Conservation (phyloP, 2,797 vertebrate genomes). For the Sebastes elongatus region DNA sequence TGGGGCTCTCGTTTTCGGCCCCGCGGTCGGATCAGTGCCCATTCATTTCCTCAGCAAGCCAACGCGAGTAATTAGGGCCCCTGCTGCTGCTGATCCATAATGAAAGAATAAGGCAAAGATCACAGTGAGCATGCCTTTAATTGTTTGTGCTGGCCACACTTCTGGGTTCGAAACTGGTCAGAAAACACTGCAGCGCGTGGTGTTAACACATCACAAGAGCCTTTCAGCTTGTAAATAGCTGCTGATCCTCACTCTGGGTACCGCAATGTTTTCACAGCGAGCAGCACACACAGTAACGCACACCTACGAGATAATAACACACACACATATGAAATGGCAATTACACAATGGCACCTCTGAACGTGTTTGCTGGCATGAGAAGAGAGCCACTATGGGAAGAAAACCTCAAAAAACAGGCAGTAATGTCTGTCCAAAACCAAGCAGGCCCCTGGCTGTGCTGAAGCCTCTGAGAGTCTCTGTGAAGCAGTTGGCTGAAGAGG, state of each 20-base stretch:
- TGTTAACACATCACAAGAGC: constrained; percentile 43
- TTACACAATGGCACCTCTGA: constrained; percentile 40
- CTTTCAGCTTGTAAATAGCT: constrained; percentile 51
- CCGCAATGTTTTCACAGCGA: constrained; percentile 5
- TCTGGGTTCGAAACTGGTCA: constrained; percentile 45
- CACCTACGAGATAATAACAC: constrained; percentile 26
- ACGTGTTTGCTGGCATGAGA: constrained; percentile 48
- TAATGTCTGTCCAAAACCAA: constrained; percentile 55
- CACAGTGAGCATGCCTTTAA: constrained; percentile 70
- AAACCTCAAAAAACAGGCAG: constrained; percentile 31
- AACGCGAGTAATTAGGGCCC: constrained; percentile 72
- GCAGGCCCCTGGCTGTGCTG: constrained; percentile 43
- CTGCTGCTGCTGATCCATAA: constrained; percentile 70
- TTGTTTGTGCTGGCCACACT: constrained; percentile 73
- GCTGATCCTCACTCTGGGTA: constrained; percentile 39
- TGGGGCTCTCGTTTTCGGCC: constrained; percentile 41
- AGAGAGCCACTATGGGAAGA: constrained; percentile 28
- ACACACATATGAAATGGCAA: constrained; percentile 15
- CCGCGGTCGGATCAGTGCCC: constrained; percentile 56
- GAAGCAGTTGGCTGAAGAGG: constrained; percentile 56
- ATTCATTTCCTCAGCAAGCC: constrained; percentile 69
- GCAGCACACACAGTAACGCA: not conserved
- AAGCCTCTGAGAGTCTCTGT: constrained; percentile 54
- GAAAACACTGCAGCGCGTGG: constrained; percentile 12
- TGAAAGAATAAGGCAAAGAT: constrained; percentile 71